Conservation (phyloP, 1,140 invertebrate genomes). For the Brachionus rotundiformis region DNA sequence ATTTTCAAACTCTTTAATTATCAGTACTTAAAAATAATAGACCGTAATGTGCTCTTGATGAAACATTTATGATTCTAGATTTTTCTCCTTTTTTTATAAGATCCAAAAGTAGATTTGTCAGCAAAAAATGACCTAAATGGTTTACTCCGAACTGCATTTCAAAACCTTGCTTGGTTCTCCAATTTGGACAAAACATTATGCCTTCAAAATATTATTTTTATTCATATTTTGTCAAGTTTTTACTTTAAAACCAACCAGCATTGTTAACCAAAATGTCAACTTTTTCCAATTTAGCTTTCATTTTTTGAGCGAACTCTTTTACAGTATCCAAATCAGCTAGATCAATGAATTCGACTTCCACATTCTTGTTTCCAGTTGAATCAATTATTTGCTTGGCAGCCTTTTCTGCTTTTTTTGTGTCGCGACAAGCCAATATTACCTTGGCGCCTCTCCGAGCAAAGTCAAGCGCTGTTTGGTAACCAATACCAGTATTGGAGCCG, state of each 20-base stretch:
- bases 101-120: slow-evolving; percentile 81
- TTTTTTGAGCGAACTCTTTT: slow-evolving; percentile 70
- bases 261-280: slow-evolving; percentile 74
- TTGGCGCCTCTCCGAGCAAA: slow-evolving; percentile 70
- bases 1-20: neutral
- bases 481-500: slow-evolving; percentile 84
- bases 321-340: slow-evolving; percentile 74
- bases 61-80: slow-evolving; percentile 79
- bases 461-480: slow-evolving; percentile 75
- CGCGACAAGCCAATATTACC: slow-evolving; percentile 79
- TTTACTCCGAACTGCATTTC: slow-evolving; percentile 66
- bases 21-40: slow-evolving; percentile 22
- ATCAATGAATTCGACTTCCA: slow-evolving; percentile 74
- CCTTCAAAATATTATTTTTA: slow-evolving; percentile 59
- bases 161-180: slow-evolving; percentile 64
- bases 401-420: slow-evolving; percentile 74
- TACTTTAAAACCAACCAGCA: slow-evolving; percentile 63
- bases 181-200: slow-evolving; percentile 67
- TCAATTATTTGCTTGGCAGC: slow-evolving; percentile 69
- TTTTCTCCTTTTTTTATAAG: slow-evolving; percentile 67
- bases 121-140: slow-evolving; percentile 65
- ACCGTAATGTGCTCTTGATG: slow-evolving; percentile 74
- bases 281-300: slow-evolving; percentile 66
- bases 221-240: no score
- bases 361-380: slow-evolving; percentile 73